Evolutionary conservation across 2,888 invertebrate genomes (phyloP).

Genomic region (Tethea ocularis): DNA sequence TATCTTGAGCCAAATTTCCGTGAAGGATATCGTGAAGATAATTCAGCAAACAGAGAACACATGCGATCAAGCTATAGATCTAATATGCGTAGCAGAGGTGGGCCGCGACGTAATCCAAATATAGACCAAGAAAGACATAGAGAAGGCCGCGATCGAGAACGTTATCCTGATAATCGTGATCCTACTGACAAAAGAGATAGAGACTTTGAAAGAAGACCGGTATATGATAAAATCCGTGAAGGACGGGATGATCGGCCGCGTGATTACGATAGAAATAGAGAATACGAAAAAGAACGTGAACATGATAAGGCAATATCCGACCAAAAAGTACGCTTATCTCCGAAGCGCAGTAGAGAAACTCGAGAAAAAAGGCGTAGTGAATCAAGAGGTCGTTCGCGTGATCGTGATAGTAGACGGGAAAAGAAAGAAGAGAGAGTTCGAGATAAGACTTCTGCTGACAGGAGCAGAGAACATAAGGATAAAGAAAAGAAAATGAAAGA

Average conservation of each 20-base stretch:
- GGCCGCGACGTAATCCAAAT: constrained; percentile 65
- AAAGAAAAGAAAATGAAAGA: constrained; percentile 81
- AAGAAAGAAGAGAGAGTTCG: constrained; percentile 78
- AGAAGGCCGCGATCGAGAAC: constrained; percentile 69
- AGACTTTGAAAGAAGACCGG: constrained; percentile 58
- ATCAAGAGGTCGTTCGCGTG: constrained; percentile 74
- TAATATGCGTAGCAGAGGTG: constrained; percentile 57
- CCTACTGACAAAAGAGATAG: constrained; percentile 68
- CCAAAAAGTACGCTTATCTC: constrained; percentile 64
- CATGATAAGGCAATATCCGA: constrained; percentile 72
- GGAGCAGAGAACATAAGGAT: constrained; percentile 81
- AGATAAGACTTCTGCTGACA: constrained; percentile 73
- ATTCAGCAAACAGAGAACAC: constrained; percentile 55
- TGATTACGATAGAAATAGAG: constrained; percentile 62
- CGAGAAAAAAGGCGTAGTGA: constrained; percentile 76
- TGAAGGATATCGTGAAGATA: constrained; percentile 69
- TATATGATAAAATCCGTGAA: constrained; percentile 63
- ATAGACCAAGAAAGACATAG: constrained; percentile 67
- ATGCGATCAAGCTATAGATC: constrained; percentile 60
- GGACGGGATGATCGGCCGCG: constrained; percentile 57
- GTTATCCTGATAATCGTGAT: constrained; percentile 70
- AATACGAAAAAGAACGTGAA: constrained; percentile 73
- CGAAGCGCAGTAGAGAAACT: constrained; percentile 67
- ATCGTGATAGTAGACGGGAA: constrained; percentile 80
- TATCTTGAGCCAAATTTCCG: constrained; percentile 71